A percentile compares a stretch with the other conserved stretches of the same genome.
These are phyloP conservation scores for Tenthredo notha DNA, from an alignment of 2,888 invertebrate species.

Conservation along the genomic window DNA sequence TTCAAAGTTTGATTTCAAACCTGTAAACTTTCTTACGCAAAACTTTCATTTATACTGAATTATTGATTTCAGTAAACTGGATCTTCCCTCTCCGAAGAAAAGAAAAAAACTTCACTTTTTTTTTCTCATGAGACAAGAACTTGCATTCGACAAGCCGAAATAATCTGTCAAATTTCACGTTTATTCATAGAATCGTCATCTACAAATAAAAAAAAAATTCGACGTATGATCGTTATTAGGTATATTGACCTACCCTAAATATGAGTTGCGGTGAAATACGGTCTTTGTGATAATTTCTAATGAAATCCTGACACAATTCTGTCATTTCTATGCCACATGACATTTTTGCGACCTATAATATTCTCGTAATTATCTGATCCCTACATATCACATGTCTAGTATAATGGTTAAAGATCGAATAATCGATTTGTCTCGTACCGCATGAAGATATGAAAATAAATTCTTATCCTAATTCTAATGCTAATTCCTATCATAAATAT, in stretches of 20 bases:
- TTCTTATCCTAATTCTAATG: not conserved
- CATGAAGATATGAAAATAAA: not conserved
- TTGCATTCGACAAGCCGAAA: no score
- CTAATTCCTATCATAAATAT: not conserved
- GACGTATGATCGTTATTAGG: no score
- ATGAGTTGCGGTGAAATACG: not conserved
- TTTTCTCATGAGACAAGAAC: not conserved
- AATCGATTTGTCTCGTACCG: not conserved
- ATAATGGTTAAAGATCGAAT: not conserved
- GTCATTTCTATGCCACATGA: not conserved
- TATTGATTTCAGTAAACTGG: not conserved
- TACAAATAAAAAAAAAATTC: no score
- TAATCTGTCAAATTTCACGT: no score
- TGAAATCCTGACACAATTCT: not conserved
- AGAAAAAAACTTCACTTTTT: not conserved
- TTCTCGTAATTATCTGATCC: not conserved
- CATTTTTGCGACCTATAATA: conserved; percentile 6
- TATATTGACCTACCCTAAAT: not conserved
- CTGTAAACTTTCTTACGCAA: not conserved
- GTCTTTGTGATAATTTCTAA: not conserved
- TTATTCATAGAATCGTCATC: no score
- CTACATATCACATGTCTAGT: not conserved
- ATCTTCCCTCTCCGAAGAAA: not conserved
- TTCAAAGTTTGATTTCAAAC: not conserved
- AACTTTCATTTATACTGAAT: not conserved